Evolutionary conservation across 2,888 invertebrate genomes (phyloP).

Genomic region (Sceliomorpha sp.): DNA sequence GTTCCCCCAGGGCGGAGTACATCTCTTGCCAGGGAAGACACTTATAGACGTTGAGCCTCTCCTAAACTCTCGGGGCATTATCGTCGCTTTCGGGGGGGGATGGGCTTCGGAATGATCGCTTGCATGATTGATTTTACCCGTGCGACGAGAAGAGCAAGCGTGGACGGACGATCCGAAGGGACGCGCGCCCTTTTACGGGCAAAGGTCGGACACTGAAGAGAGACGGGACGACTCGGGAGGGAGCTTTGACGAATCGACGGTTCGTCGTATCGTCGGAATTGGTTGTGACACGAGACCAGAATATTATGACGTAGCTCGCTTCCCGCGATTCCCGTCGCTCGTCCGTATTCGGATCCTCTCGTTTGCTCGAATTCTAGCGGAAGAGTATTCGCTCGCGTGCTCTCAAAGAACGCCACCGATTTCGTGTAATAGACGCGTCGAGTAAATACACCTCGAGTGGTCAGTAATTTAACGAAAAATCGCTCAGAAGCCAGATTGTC

Average conservation of each 20-base stretch:
- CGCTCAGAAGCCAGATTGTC: too few species aligned
- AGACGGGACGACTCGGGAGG: too few species aligned
- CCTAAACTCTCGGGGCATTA: conserved; percentile 66
- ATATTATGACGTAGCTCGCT: conserved; percentile 14
- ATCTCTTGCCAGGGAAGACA: conserved; percentile 59
- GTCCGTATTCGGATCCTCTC: background rate
- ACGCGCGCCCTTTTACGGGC: conserved; percentile 25
- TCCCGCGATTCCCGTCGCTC: background rate
- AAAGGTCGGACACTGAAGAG: conserved; percentile 11
- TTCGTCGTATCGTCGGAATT: conserved; percentile 22
- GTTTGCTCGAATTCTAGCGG: too few species aligned
- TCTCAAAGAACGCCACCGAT: conserved; percentile 40
- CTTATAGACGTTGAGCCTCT: conserved; percentile 68
- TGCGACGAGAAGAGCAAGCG: conserved; percentile 32
- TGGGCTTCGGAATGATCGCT: conserved; percentile 15
- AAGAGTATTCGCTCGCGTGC: too few species aligned
- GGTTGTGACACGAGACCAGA: conserved; percentile 42
- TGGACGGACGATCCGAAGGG: conserved; percentile 33
- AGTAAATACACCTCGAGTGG: too few species aligned
- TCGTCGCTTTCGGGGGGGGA: conserved; percentile 57
- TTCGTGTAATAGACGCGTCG: conserved; percentile 28
- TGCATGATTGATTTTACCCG: conserved; percentile 54
- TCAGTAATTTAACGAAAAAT: too few species aligned
- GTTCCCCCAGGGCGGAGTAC: conserved; percentile 14
- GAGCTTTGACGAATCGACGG: conserved; percentile 10